These are phyloP conservation scores for Macrophya alboannulata DNA, from an alignment of 2,888 invertebrate genomes.

Conservation along the genomic window DNA sequence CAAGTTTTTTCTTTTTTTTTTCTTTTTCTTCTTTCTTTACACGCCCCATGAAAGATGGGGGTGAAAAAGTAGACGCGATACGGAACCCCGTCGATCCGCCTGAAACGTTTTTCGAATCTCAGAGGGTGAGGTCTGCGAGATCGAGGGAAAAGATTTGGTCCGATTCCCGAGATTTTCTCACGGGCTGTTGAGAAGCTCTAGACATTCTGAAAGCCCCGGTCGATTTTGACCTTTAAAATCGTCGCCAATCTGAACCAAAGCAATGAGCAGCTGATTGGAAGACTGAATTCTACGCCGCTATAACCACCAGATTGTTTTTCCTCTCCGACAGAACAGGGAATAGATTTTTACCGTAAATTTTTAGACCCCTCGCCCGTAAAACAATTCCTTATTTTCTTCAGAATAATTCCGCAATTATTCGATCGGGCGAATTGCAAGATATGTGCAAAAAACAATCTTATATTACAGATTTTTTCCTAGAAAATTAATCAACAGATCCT, in stretches of 20 bases:
- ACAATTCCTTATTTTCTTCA: not conserved
- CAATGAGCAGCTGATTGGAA: conserved; percentile 51
- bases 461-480: not conserved
- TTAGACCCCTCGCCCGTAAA: not conserved
- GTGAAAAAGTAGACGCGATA: conserved; percentile 18
- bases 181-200: not conserved
- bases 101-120: conserved; percentile 13
- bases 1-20: not conserved
- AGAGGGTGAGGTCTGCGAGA: conserved; percentile 18
- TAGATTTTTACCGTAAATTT: not conserved
- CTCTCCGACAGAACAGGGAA: not conserved
- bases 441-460: not conserved
- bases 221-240: not conserved
- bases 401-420: not conserved
- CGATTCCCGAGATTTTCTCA: conserved; percentile 64
- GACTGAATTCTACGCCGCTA: conserved; percentile 14
- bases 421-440: not conserved
- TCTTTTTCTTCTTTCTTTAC: not conserved
- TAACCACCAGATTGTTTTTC: conserved; percentile 19
- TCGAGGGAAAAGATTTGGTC: conserved; percentile 58
- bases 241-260: conserved; percentile 51
- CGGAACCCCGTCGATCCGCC: conserved; percentile 1
- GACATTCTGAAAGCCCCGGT: conserved; percentile 7
- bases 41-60: not conserved
- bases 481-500: not conserved